These are phyloP conservation scores for Apodemia mormo DNA, from an alignment of 2,888 invertebrate species.

Conservation along the genomic window DNA sequence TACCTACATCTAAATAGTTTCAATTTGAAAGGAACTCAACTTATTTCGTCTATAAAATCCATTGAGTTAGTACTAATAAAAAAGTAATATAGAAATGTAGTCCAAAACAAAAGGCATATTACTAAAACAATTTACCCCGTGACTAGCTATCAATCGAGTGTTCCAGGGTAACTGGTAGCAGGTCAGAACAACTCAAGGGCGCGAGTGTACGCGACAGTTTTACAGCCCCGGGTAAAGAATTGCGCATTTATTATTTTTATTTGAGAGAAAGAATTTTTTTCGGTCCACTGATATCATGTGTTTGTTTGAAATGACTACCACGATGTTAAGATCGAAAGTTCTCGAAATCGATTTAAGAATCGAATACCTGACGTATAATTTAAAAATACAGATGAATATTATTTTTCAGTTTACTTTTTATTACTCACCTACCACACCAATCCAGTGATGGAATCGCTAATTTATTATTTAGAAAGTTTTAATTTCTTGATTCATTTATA, in stretches of 20 bases:
- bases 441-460: too few species aligned
- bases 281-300: slow-evolving; percentile 62
- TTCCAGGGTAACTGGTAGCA: slow-evolving; percentile 12
- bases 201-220: slow-evolving; percentile 70
- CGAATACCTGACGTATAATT: too few species aligned
- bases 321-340: neutral
- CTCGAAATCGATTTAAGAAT: neutral
- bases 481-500: too few species aligned
- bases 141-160: slow-evolving; percentile 14
- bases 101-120: slow-evolving; percentile 7
- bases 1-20: neutral
- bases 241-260: slow-evolving; percentile 79
- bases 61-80: slow-evolving; percentile 1
- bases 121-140: slow-evolving; percentile 16
- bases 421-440: too few species aligned
- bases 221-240: slow-evolving; percentile 75
- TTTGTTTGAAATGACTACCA: slow-evolving; percentile 39
- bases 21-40: neutral
- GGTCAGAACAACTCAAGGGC: slow-evolving; percentile 52
- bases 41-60: neutral
- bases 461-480: too few species aligned
- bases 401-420: too few species aligned
- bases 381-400: too few species aligned
- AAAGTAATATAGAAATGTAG: neutral
- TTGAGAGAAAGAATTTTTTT: slow-evolving; percentile 60